phyloP scores from a whole-genome alignment of 2,888 invertebrate species.

The Syrista parreyssii region DNA sequence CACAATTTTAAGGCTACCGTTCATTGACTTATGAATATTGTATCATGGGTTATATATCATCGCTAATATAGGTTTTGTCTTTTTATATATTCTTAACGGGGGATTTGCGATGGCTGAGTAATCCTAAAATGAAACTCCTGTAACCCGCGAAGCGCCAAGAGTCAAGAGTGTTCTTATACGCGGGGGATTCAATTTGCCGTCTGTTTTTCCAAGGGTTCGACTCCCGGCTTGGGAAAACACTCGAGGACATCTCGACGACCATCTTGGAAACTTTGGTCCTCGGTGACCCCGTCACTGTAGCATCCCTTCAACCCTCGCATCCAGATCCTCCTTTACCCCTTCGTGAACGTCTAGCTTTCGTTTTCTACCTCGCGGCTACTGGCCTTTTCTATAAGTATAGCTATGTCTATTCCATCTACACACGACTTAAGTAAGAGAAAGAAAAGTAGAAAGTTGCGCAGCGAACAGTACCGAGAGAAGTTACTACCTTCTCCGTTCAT shows the following conservation, averaged over 20 bases:
- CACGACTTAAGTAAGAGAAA: too few relatives aligned
- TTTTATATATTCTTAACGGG: too few relatives aligned
- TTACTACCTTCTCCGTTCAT: too few relatives aligned
- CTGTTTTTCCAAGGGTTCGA: conserved; percentile 66
- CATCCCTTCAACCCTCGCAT: conserved; percentile 8
- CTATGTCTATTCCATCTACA: too few relatives aligned
- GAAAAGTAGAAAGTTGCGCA: too few relatives aligned
- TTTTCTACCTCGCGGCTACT: not conserved
- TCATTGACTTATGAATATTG: too few relatives aligned
- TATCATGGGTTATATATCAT: too few relatives aligned
- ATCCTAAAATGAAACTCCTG: conserved; percentile 10
- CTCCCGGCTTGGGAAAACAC: conserved; percentile 65
- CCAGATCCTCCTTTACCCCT: conserved; percentile 4
- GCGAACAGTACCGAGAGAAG: too few relatives aligned
- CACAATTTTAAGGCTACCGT: too few relatives aligned
- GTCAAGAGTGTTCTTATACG: conserved; percentile 48
- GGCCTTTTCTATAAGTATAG: too few relatives aligned
- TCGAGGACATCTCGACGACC: conserved; percentile 60
- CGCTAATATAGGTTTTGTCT: too few relatives aligned
- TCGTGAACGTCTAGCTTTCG: not conserved
- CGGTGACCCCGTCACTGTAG: conserved; percentile 21
- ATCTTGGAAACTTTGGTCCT: conserved; percentile 46
- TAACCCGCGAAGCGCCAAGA: conserved; percentile 1
- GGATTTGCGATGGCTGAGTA: not conserved
- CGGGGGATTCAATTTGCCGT: conserved; percentile 64